phyloP scores from a whole-genome alignment of 1,140 invertebrate genomes.

The Drosophila orosa region DNA sequence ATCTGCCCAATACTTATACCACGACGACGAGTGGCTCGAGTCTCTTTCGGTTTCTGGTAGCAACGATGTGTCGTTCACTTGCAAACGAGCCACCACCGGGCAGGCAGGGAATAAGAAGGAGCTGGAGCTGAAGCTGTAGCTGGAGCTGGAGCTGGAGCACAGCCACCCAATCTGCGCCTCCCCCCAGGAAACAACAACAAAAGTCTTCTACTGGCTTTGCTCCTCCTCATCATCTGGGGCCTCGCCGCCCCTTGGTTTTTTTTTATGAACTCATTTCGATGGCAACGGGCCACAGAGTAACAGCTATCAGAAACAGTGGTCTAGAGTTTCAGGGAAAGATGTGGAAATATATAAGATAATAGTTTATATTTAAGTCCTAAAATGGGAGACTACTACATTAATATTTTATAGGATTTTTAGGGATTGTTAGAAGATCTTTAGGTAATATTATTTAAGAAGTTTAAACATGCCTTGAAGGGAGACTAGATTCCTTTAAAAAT shows the following conservation, averaged over 20 bases:
- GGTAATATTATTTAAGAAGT: not conserved
- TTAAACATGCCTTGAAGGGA: not conserved
- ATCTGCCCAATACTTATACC: constrained; percentile 62
- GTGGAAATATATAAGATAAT: not conserved
- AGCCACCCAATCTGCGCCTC: constrained; percentile 46
- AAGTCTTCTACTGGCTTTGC: not conserved
- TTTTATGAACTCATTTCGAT: constrained; percentile 73
- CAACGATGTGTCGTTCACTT: constrained; percentile 69
- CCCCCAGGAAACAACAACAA: constrained; percentile 4
- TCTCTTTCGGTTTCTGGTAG: constrained; percentile 38
- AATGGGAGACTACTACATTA: too few relatives aligned
- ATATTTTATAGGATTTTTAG: not conserved
- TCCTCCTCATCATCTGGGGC: constrained; percentile 32
- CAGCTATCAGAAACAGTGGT: constrained; percentile 52
- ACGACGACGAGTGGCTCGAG: constrained; percentile 17
- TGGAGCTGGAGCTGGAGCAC: not conserved
- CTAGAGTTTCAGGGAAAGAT: not conserved
- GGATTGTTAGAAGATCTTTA: not conserved
- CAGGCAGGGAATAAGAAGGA: constrained; percentile 24
- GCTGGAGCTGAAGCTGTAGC: constrained; percentile 16
- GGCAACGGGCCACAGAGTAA: constrained; percentile 38
- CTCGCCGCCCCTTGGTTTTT: constrained; percentile 44
- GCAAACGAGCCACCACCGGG: constrained; percentile 68
- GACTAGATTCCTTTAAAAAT: too few relatives aligned
- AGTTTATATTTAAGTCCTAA: not conserved